Evolutionary conservation across 2,888 invertebrate species (phyloP).

Genomic region (Rhagium mordax): DNA sequence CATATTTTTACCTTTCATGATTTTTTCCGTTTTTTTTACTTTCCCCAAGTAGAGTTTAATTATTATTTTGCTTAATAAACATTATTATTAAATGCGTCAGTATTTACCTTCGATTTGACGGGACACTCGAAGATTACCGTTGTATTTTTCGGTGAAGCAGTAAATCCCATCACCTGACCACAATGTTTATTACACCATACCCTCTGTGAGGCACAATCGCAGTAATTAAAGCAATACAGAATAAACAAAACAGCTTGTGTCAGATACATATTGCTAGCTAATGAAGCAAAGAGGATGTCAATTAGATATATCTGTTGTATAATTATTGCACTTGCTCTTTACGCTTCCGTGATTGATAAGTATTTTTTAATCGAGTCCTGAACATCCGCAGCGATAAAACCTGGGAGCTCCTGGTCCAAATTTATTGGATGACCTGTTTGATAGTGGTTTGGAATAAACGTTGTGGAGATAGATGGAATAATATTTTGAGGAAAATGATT

Average conservation of each 20-base stretch:
- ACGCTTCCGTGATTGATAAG: neutral
- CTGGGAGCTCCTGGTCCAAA: neutral
- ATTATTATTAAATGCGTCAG: too few relatives aligned
- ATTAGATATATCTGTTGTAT: neutral
- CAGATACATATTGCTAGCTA: slow-evolving; percentile 6
- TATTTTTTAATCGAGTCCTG: neutral
- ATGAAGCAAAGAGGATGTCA: slow-evolving; percentile 1
- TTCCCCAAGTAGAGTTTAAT: too few relatives aligned
- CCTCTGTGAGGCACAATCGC: neutral
- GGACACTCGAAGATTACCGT: slow-evolving; percentile 6
- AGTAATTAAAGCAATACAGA: neutral
- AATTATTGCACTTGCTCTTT: neutral
- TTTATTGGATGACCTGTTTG: neutral
- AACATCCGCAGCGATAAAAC: neutral
- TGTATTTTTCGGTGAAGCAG: neutral
- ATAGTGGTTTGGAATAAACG: neutral
- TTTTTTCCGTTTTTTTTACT: too few relatives aligned
- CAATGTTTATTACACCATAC: neutral
- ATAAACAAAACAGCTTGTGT: neutral
- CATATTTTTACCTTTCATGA: too few relatives aligned
- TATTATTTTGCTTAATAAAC: too few relatives aligned
- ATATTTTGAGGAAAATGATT: neutral
- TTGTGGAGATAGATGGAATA: too few relatives aligned
- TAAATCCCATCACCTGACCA: slow-evolving; percentile 1
- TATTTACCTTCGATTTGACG: slow-evolving; percentile 3